phyloP scores from a whole-genome alignment of 1,140 invertebrate genomes.

The Whitmania pigra region DNA sequence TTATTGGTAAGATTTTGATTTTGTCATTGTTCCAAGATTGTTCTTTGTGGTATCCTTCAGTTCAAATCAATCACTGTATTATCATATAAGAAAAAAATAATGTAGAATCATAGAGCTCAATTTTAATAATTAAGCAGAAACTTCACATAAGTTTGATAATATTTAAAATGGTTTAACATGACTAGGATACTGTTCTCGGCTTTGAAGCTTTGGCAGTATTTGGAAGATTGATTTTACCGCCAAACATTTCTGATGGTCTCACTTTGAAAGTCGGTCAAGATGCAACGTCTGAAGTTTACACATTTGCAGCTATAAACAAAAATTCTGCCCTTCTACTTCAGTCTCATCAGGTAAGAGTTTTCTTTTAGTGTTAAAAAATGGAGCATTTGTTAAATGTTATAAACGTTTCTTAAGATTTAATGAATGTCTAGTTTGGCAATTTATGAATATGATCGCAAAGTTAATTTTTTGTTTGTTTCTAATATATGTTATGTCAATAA shows the following conservation, averaged over 20 bases:
- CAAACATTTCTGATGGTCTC: background rate
- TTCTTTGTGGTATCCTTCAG: too few species aligned
- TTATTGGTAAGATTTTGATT: background rate
- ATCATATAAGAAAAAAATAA: too few species aligned
- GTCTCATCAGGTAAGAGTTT: constrained; percentile 4
- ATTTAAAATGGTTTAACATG: background rate
- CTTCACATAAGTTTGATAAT: background rate
- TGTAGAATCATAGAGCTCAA: background rate
- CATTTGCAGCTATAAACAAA: background rate
- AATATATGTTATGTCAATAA: background rate
- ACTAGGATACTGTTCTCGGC: constrained; percentile 13
- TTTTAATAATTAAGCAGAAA: background rate
- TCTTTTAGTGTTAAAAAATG: too few species aligned
- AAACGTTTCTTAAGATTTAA: too few species aligned
- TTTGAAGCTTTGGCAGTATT: constrained; percentile 14
- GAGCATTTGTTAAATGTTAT: too few species aligned
- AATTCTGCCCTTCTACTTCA: background rate
- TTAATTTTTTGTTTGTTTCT: background rate
- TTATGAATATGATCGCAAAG: too few species aligned
- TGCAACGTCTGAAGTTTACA: background rate
- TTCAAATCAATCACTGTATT: too few species aligned
- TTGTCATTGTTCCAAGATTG: too few species aligned
- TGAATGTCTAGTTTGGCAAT: too few species aligned
- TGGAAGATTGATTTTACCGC: background rate
- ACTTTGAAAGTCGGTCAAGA: background rate